Conservation (phyloP, 2,888 invertebrate genomes). For the Octodonta nipae region DNA sequence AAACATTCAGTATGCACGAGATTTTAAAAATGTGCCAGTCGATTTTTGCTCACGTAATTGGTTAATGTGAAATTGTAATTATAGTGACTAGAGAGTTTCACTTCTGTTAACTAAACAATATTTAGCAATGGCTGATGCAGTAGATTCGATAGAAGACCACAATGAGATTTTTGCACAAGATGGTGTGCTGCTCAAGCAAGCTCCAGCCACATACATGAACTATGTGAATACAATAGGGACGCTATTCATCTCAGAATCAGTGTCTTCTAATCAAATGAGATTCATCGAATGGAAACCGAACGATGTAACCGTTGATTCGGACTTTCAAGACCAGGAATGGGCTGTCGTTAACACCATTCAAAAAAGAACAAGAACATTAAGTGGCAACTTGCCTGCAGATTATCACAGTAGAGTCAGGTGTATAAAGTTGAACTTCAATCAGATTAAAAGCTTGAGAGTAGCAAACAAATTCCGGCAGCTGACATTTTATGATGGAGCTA, state of each 20-base stretch:
- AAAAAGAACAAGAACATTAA: slow-evolving; percentile 47
- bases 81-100: too few species aligned
- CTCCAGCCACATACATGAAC: slow-evolving; percentile 45
- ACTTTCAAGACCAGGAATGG: slow-evolving; percentile 73
- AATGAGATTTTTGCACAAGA: slow-evolving; percentile 65
- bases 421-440: slow-evolving; percentile 46
- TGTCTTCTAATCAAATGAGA: slow-evolving; percentile 30
- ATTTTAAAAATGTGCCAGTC: too few species aligned
- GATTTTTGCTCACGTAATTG: too few species aligned
- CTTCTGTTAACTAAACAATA: too few species aligned
- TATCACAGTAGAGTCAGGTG: slow-evolving; percentile 36
- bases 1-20: too few species aligned
- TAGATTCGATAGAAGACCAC: slow-evolving; percentile 23
- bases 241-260: slow-evolving; percentile 52
- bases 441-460: slow-evolving; percentile 52
- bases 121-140: slow-evolving; percentile 19
- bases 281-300: slow-evolving; percentile 71
- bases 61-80: too few species aligned
- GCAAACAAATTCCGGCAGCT: slow-evolving; percentile 31
- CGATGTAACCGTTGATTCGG: slow-evolving; percentile 63
- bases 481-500: slow-evolving; percentile 55
- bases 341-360: slow-evolving; percentile 66
- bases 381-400: slow-evolving; percentile 38
- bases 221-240: slow-evolving; percentile 50
- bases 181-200: slow-evolving; percentile 59